Conservation (phyloP, 2,888 invertebrate species). For the Sesia bembeciformis region DNA sequence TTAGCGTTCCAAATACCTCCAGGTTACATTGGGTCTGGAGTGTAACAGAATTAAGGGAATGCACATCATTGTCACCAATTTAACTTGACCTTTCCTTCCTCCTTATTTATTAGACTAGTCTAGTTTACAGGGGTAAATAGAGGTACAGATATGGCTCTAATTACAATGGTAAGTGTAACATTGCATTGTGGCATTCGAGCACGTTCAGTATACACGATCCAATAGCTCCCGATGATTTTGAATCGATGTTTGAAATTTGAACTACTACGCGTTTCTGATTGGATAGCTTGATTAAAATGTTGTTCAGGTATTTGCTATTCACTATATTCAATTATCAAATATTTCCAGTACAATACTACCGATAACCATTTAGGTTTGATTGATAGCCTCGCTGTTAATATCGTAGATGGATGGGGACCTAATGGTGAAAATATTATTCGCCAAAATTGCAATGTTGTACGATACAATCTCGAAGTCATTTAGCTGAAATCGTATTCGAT, state of each 20-base stretch:
- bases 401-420: not conserved
- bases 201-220: not conserved
- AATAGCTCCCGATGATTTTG: not conserved
- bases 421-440: not conserved
- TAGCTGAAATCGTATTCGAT: not conserved
- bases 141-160: not conserved
- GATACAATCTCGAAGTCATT: not conserved
- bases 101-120: no score
- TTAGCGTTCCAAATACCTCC: no score
- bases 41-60: no score
- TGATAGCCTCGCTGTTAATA: not conserved
- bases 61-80: no score
- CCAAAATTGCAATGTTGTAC: not conserved
- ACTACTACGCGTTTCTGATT: no score
- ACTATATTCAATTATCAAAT: not conserved
- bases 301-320: no score
- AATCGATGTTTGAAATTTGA: not conserved
- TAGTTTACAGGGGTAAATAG: not conserved
- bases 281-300: no score
- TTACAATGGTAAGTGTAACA: not conserved
- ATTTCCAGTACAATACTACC: not conserved
- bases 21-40: no score
- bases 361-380: not conserved
- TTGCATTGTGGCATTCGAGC: not conserved
- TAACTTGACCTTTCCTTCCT: no score